phyloP scores from a whole-genome alignment of 2,888 invertebrate genomes.

The Tortricodes alternella region DNA sequence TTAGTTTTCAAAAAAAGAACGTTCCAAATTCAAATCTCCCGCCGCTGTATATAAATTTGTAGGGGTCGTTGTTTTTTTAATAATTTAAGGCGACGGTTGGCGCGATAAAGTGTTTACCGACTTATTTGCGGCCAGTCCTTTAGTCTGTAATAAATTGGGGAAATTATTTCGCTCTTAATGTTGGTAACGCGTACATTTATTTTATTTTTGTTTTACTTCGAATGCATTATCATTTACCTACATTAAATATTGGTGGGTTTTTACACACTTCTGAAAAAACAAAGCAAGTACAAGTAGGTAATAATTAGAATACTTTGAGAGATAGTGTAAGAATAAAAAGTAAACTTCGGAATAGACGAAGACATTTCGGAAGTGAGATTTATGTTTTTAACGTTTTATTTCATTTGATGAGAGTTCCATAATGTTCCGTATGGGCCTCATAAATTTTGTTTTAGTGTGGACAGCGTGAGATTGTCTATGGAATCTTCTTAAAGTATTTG shows the following conservation, averaged over 20 bases:
- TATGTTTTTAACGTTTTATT: background rate
- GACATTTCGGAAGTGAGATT: background rate
- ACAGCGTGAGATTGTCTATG: slow-evolving; percentile 12
- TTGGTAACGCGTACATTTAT: slow-evolving; percentile 20
- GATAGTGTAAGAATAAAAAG: no score
- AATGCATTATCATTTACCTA: background rate
- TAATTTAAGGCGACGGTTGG: slow-evolving; percentile 61
- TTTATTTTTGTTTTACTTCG: slow-evolving; percentile 5
- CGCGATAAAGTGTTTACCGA: slow-evolving; percentile 70
- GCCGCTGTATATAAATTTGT: slow-evolving; percentile 52
- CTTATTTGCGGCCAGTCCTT: slow-evolving; percentile 55
- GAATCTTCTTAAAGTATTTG: background rate
- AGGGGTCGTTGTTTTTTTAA: slow-evolving; percentile 55
- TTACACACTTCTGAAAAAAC: no score
- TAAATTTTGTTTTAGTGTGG: slow-evolving; percentile 1
- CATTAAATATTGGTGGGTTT: background rate
- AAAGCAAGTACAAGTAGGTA: no score
- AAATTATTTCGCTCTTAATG: slow-evolving; percentile 22
- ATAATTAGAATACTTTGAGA: no score
- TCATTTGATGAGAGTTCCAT: background rate
- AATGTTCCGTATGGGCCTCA: background rate
- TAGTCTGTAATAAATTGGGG: slow-evolving; percentile 23
- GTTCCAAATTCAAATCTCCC: slow-evolving; percentile 59
- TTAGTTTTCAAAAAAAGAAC: slow-evolving; percentile 48
- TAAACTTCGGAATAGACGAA: background rate